Base-by-base conservation (phyloP, 2,797 vertebrate genomes). In the Linurgus olivaceus region DNA sequence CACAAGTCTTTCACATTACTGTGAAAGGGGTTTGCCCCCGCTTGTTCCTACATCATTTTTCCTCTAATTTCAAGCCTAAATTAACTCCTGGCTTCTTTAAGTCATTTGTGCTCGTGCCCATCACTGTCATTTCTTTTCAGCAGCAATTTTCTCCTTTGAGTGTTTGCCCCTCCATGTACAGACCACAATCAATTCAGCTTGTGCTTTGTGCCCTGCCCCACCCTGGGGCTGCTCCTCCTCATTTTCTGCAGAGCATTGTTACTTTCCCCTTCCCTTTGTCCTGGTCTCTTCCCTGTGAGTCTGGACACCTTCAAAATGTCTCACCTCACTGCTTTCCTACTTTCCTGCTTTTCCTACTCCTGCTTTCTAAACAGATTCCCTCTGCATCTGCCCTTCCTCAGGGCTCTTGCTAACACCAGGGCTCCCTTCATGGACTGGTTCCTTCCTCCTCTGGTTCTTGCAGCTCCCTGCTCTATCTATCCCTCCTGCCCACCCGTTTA, bases 251-350 rank as follows among this genome's bases (percentile, higher is more conserved):
- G 7, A 7, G 8, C 7, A 17, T 16, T 38, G 23, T 23, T 28
- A 15, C 35, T 85, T 42, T 42, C 25, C 42, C 74, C 1, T 35
- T 66, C 33, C 31, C 47, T 66, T 71, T 82, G 47, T 40, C 54
- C 40, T 37, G 62, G 13, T 35, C 48, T 21, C 28, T 54, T 17
- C 12, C 38, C 5, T 8, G 44, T 44, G 52, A 16, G 6, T 14
- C 4, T 23, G 28, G 37, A 35, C 19, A 65, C 17, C 38, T 85
- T 8, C 33, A 33, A 29, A 81, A 44, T 13, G 5, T 33, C 47
- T 44, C 78, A 66, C 20, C n/a, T 38, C 55, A 29, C 28, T 0
- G 0, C 8, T 61, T 79, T 51, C 50, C 42, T 55, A 0, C 37
- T 44, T 9, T 11, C 7, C 33, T 65, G 24, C 1, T 62, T 58